Conservation (phyloP, 2,888 invertebrate genomes). For the Phengaris alcon region DNA sequence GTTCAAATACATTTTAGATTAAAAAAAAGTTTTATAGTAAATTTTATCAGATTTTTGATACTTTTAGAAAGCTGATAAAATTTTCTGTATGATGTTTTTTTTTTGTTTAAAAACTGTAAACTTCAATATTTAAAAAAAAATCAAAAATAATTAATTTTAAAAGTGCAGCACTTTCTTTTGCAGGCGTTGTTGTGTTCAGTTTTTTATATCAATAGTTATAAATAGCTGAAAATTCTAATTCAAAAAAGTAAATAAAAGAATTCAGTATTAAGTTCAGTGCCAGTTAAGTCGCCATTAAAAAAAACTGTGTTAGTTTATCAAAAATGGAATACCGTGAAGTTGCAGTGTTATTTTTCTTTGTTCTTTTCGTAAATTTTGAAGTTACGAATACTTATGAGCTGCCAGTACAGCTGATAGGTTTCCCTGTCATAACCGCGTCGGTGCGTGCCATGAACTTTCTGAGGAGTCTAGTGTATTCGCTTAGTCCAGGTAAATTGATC, state of each 20-base stretch:
- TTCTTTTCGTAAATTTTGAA: conserved; percentile 36
- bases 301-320: conserved; percentile 26
- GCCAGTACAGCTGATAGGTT: conserved; percentile 91
- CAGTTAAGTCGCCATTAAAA: not conserved
- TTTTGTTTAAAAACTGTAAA: too few species aligned
- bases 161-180: too few species aligned
- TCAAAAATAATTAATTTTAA: not conserved
- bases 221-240: too few species aligned
- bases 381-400: conserved; percentile 76
- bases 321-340: conserved; percentile 36
- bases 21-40: too few species aligned
- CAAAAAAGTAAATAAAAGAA: not conserved
- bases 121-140: not conserved
- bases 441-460: conserved; percentile 89
- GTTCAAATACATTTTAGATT: too few species aligned
- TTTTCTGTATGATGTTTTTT: too few species aligned
- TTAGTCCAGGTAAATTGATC: conserved; percentile 83
- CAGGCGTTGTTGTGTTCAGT: too few species aligned
- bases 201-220: too few species aligned
- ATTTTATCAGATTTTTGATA: too few species aligned
- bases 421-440: conserved; percentile 89
- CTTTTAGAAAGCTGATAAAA: too few species aligned
- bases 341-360: conserved; percentile 32
- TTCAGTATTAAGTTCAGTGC: not conserved
- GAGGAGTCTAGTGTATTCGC: conserved; percentile 89